phyloP scores from a whole-genome alignment of 1,140 invertebrate species.

The Drosophila ficusphila region DNA sequence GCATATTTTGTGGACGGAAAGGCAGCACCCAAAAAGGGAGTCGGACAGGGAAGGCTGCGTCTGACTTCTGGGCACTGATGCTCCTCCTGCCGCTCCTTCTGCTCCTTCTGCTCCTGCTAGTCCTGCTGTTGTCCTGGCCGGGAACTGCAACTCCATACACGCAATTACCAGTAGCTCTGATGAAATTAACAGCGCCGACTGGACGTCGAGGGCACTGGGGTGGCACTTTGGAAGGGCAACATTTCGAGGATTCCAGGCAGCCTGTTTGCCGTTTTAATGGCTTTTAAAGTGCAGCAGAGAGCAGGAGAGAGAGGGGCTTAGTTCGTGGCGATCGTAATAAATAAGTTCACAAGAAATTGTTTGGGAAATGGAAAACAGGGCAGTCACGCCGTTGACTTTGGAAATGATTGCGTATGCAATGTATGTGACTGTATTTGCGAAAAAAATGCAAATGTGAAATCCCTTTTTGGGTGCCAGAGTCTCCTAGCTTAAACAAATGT shows the following conservation, averaged over 20 bases:
- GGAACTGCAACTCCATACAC: conserved; percentile 64
- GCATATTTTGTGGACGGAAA: conserved; percentile 60
- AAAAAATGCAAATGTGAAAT: conserved; percentile 13
- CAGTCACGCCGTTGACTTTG: conserved; percentile 12
- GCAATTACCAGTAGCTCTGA: conserved; percentile 80
- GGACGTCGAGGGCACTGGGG: not conserved
- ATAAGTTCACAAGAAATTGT: conserved; percentile 26
- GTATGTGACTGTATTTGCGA: not conserved
- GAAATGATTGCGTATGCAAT: conserved; percentile 1
- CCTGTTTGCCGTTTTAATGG: conserved; percentile 76
- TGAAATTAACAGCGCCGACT: conserved; percentile 72
- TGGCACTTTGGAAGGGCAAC: conserved; percentile 11
- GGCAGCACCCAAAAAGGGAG: conserved; percentile 31
- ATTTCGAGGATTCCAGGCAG: conserved; percentile 20
- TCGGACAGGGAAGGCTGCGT: conserved; percentile 13
- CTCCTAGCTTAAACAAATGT: not conserved
- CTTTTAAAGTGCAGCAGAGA: conserved; percentile 69
- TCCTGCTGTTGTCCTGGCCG: not conserved
- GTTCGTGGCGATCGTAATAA: conserved; percentile 35
- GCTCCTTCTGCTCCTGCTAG: not conserved
- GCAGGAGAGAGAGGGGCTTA: conserved; percentile 12
- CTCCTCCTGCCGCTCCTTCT: conserved; percentile 2
- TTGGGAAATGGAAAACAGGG: not conserved
- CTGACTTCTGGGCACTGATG: conserved; percentile 33
- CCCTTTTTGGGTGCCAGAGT: not conserved